Evolutionary conservation across 2,113 vertebrate species (phyloP).

Genomic region (Boulengeromyrus knoepffleri): DNA sequence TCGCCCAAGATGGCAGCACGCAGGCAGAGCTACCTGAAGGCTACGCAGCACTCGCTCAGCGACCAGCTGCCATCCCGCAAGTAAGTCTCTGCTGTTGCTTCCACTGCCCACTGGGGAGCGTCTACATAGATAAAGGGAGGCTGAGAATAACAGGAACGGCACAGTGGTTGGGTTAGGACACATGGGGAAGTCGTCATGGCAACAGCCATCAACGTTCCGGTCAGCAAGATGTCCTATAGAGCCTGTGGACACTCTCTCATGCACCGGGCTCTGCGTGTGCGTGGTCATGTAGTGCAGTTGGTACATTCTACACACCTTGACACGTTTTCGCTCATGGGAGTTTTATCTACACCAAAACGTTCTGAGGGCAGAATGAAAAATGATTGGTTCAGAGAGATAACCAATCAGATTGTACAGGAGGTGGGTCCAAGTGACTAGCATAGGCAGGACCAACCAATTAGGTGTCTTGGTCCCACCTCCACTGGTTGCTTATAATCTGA

Average conservation of each 20-base stretch:
- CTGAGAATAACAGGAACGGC: not conserved
- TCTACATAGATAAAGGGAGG: not conserved
- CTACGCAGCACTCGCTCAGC: slow-evolving; percentile 94
- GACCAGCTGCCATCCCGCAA: slow-evolving; percentile 93
- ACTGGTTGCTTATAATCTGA: no score
- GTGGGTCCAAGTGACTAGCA: no score
- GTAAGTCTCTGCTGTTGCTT: slow-evolving; percentile 53
- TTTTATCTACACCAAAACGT: no score
- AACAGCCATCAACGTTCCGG: not conserved
- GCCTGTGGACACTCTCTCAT: not conserved
- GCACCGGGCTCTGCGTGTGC: not conserved
- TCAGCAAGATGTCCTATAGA: not conserved
- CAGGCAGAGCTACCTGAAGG: slow-evolving; percentile 97
- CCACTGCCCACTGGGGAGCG: not conserved
- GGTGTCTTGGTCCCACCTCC: no score
- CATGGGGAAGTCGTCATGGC: not conserved
- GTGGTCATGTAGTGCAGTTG: not conserved
- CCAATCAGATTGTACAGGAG: no score
- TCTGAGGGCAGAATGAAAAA: no score
- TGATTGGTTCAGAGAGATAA: no score
- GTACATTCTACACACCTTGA: not conserved
- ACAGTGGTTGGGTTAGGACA: not conserved
- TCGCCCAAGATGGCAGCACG: slow-evolving; percentile 90
- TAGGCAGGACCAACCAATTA: no score
- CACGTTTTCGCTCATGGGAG: not conserved